phyloP scores from a whole-genome alignment of 2,113 vertebrate genomes.

The Tachuris rubrigastra region DNA sequence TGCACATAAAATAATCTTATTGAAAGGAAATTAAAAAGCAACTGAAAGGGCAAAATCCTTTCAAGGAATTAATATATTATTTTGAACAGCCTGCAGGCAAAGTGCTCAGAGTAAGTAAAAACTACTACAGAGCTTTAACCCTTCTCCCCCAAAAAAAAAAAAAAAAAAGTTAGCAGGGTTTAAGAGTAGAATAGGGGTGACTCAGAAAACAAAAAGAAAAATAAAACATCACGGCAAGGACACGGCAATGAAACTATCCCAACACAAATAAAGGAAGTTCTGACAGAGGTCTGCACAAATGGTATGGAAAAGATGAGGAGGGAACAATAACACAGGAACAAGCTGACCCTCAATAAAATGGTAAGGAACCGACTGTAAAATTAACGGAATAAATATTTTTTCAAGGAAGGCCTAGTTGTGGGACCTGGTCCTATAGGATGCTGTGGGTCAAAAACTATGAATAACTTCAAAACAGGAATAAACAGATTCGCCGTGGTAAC shows the following conservation, averaged over 20 bases:
- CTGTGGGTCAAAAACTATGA: not conserved
- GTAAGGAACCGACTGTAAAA: not conserved
- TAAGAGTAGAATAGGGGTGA: not conserved
- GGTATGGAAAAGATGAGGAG: not conserved
- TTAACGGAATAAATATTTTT: not conserved
- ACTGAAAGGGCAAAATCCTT: not conserved
- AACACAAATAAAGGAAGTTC: conserved; percentile 43
- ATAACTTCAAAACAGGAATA: not conserved
- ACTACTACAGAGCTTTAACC: not conserved
- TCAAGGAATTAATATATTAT: not conserved
- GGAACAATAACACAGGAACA: conserved; percentile 35
- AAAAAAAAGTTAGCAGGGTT: not conserved
- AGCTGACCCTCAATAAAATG: not conserved
- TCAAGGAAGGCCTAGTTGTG: not conserved
- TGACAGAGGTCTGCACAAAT: not conserved
- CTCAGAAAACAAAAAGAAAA: not conserved
- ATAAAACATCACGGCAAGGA: not conserved
- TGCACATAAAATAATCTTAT: not conserved
- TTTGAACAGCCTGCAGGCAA: not conserved
- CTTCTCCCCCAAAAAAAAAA: not conserved
- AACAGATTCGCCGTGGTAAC: not conserved
- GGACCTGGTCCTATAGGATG: not conserved
- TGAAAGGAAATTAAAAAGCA: not conserved
- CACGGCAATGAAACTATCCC: not conserved
- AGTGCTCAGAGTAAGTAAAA: not conserved